Percentiles rank a stretch among this genome's conserved stretches.
Conservation (phyloP, 2,888 invertebrate genomes). For the Melanchra persicariae region DNA sequence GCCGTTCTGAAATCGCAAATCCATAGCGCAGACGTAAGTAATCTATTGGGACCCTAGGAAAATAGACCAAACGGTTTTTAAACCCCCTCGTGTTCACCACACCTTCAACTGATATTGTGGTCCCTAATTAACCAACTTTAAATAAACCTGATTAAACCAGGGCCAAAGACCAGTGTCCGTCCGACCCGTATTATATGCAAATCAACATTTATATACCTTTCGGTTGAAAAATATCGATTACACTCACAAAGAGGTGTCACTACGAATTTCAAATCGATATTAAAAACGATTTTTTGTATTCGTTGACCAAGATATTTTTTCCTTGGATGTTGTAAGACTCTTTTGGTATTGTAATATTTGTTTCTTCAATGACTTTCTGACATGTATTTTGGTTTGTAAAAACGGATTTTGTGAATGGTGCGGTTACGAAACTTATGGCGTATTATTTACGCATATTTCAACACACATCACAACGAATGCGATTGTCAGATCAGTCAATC, state of each 20-base stretch:
- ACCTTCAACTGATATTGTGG: slow-evolving; percentile 3
- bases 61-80: too few species aligned
- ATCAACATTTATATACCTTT: slow-evolving; percentile 44
- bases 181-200: slow-evolving; percentile 73
- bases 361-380: slow-evolving; percentile 59
- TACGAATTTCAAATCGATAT: slow-evolving; percentile 70
- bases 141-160: slow-evolving; percentile 44
- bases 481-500: neutral
- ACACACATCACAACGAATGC: slow-evolving; percentile 1
- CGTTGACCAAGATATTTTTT: slow-evolving; percentile 72
- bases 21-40: too few species aligned
- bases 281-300: slow-evolving; percentile 62
- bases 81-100: too few species aligned
- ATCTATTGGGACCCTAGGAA: neutral
- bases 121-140: slow-evolving; percentile 29
- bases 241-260: slow-evolving; percentile 62
- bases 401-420: slow-evolving; percentile 46
- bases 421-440: slow-evolving; percentile 35
- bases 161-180: slow-evolving; percentile 55
- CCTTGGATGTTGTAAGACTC: slow-evolving; percentile 45
- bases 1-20: too few species aligned
- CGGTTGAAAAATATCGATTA: slow-evolving; percentile 63
- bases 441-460: slow-evolving; percentile 35
- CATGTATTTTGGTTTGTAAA: slow-evolving; percentile 51
- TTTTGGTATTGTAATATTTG: slow-evolving; percentile 67